phyloP scores from a whole-genome alignment of 2,797 vertebrate species.

The Bradypodion ventrale region DNA sequence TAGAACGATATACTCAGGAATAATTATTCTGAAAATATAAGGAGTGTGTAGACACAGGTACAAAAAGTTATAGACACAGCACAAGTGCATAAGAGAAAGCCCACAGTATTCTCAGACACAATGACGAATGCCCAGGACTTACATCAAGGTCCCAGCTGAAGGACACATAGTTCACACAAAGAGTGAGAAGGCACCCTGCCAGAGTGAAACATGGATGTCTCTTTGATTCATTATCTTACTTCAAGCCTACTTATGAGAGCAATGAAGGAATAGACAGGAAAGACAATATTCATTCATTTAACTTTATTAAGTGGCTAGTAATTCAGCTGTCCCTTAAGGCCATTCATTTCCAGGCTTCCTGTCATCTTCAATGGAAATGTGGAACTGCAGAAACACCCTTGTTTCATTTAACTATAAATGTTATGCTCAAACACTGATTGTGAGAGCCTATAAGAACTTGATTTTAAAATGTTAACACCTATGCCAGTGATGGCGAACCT shows the following conservation, averaged over 20 bases:
- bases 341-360: conserved; percentile 23
- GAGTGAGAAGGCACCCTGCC: neutral
- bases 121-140: neutral
- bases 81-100: neutral
- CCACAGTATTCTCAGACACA: neutral
- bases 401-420: conserved; percentile 1
- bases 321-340: conserved; percentile 40
- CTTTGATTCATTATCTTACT: conserved; percentile 64
- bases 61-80: neutral
- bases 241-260: conserved; percentile 69
- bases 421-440: neutral
- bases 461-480: neutral
- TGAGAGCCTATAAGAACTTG: neutral
- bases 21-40: neutral
- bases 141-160: neutral
- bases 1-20: neutral
- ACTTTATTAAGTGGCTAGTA: conserved; percentile 65
- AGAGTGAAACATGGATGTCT: conserved; percentile 11
- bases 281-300: conserved; percentile 44
- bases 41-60: neutral
- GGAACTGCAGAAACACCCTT: conserved; percentile 10
- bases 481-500: too few relatives aligned
- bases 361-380: conserved; percentile 6
- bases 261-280: conserved; percentile 67
- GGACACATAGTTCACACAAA: neutral